Percentiles rank a stretch among this genome's conserved stretches.
Evolutionary conservation across 92 coral and sea anemone genomes (phyloP).

Genomic region (Zoanthus sansibaricus): DNA sequence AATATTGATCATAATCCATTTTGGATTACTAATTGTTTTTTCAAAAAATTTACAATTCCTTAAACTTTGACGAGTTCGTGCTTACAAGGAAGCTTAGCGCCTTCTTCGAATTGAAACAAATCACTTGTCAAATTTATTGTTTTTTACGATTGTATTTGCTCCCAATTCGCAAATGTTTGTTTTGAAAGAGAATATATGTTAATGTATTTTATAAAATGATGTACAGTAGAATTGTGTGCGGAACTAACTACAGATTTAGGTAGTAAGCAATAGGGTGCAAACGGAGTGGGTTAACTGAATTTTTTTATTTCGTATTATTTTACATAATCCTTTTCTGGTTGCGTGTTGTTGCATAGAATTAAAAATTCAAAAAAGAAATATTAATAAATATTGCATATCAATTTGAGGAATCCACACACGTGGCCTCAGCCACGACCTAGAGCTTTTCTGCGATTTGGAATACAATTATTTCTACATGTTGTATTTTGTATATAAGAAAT

Average conservation of each 20-base stretch:
- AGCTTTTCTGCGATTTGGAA: not conserved
- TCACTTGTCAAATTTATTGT: not conserved
- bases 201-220: not conserved
- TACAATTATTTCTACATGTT: slow-evolving; percentile 1
- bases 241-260: not conserved
- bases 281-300: not conserved
- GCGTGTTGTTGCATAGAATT: not conserved
- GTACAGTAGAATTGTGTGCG: not conserved
- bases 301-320: no score
- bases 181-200: not conserved
- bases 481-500: slow-evolving; percentile 13
- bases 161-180: not conserved
- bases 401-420: not conserved
- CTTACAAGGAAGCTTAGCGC: not conserved
- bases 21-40: not conserved
- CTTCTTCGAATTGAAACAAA: not conserved
- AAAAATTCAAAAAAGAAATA: not conserved
- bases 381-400: not conserved
- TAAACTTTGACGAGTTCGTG: not conserved
- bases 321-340: no score
- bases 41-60: not conserved
- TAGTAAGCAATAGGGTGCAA: not conserved
- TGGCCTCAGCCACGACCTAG: not conserved
- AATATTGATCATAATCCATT: not conserved
- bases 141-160: not conserved